Evolutionary conservation across 2,888 invertebrate genomes (phyloP).

Genomic region (Ypsolopha scabrella): DNA sequence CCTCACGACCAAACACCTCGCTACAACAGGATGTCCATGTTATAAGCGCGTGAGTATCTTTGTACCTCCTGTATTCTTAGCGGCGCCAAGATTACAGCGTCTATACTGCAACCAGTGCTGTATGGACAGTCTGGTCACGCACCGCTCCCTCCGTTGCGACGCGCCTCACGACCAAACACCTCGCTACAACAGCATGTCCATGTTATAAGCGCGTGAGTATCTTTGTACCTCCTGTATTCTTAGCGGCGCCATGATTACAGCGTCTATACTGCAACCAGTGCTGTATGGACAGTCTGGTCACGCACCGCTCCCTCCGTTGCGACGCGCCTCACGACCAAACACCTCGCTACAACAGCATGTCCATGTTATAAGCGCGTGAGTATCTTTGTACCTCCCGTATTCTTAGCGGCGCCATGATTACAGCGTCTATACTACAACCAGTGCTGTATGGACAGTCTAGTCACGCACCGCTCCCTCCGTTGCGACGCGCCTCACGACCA

Average conservation of each 20-base stretch:
- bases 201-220: constrained; percentile 77
- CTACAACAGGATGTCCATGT: constrained; percentile 73
- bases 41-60: constrained; percentile 75
- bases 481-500: constrained; percentile 68
- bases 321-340: constrained; percentile 70
- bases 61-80: too few relatives aligned
- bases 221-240: too few relatives aligned
- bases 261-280: constrained; percentile 69
- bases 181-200: constrained; percentile 72
- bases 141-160: constrained; percentile 68
- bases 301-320: constrained; percentile 68
- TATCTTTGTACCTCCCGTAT: too few relatives aligned
- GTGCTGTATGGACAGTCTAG: constrained; percentile 48
- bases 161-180: constrained; percentile 69
- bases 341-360: constrained; percentile 71
- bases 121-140: constrained; percentile 45
- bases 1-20: constrained; percentile 70
- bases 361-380: constrained; percentile 78
- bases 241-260: too few relatives aligned
- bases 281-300: constrained; percentile 44
- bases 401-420: too few relatives aligned
- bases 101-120: constrained; percentile 68
- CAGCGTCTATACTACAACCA: too few relatives aligned
- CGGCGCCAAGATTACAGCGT: too few relatives aligned
- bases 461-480: constrained; percentile 67